Evolutionary conservation across 2,888 invertebrate genomes (phyloP).

Genomic region (Limnephilus lunatus): DNA sequence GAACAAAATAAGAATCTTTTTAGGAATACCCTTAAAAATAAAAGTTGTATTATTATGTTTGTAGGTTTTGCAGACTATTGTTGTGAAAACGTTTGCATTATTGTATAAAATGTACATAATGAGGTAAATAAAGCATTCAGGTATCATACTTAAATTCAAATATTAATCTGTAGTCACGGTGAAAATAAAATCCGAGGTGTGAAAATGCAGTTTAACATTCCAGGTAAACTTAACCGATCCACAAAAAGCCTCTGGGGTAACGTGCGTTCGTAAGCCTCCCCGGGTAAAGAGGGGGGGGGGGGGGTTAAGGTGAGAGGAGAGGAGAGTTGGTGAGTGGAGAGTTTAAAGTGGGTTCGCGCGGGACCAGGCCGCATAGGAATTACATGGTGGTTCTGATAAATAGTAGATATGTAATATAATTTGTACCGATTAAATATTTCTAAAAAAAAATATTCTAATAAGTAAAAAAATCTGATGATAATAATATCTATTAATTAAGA

Average conservation of each 20-base stretch:
- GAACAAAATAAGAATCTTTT: too few species aligned
- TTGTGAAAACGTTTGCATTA: too few species aligned
- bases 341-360: conserved; percentile 30
- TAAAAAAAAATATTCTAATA: too few species aligned
- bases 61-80: too few species aligned
- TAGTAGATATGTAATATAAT: neutral
- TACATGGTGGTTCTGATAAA: neutral
- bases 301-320: neutral
- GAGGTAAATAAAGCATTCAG: neutral
- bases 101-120: too few species aligned
- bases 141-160: neutral
- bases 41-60: too few species aligned
- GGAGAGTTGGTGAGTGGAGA: neutral
- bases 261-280: conserved; percentile 19
- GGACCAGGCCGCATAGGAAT: neutral
- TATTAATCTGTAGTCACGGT: conserved; percentile 5
- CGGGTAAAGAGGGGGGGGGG: neutral
- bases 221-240: conserved; percentile 32
- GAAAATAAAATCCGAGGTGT: conserved; percentile 28
- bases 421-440: too few species aligned
- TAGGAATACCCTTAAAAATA: too few species aligned
- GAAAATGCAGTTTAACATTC: conserved; percentile 40
- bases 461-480: too few species aligned
- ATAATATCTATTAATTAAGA: too few species aligned
- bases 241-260: conserved; percentile 43